These are phyloP conservation scores for Smithornis capensis DNA, from an alignment of 2,113 vertebrate genomes.

Conservation along the genomic window DNA sequence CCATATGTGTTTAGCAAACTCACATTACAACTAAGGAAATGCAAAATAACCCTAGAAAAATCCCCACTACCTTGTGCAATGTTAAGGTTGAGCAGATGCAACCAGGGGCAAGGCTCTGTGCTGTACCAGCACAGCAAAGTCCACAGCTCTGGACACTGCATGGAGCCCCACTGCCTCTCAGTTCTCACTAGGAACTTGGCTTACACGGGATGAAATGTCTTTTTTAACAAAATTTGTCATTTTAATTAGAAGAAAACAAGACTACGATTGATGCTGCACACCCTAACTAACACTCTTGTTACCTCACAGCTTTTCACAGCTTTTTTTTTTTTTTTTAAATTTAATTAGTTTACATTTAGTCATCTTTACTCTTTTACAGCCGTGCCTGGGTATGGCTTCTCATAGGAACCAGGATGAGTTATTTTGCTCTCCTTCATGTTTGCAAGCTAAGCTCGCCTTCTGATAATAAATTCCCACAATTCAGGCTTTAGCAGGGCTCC, in stretches of 20 bases:
- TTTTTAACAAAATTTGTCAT: neutral
- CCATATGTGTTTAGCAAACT: neutral
- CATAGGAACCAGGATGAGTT: neutral
- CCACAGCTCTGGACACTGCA: neutral
- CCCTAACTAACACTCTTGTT: neutral
- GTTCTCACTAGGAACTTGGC: neutral
- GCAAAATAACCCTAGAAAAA: neutral
- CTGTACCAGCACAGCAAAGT: neutral
- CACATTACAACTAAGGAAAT: neutral
- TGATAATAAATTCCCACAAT: neutral
- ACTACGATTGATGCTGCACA: neutral
- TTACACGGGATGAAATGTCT: neutral
- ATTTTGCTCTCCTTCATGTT: neutral
- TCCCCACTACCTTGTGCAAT: neutral
- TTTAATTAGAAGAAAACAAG: neutral
- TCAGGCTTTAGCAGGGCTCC: neutral
- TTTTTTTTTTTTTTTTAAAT: neutral
- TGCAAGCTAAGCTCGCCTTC: neutral
- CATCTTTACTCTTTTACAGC: neutral
- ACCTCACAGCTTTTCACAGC: neutral
- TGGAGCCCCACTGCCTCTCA: neutral
- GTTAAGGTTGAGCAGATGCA: neutral
- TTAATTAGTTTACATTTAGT: neutral
- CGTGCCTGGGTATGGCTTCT: neutral
- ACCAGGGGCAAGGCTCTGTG: neutral